Evolutionary conservation across 2,888 invertebrate genomes (phyloP).

Genomic region (Nephrotoma guestfalica): DNA sequence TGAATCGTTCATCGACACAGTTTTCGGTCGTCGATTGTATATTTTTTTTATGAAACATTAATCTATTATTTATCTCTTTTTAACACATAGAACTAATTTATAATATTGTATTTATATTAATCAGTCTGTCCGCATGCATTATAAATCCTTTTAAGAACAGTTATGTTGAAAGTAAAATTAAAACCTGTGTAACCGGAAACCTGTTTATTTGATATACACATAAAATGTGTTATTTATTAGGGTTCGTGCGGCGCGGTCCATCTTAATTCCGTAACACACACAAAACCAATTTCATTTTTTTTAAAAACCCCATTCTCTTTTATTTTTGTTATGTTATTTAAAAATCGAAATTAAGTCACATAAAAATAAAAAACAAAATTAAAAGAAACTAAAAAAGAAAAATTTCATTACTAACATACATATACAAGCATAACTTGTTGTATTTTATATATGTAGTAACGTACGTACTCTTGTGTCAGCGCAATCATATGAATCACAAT

Average conservation of each 20-base stretch:
- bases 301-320: not conserved
- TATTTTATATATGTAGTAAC: not conserved
- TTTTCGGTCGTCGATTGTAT: conserved; percentile 8
- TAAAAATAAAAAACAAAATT: not conserved
- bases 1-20: conserved; percentile 18
- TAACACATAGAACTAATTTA: not conserved
- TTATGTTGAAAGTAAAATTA: not conserved
- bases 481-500: not conserved
- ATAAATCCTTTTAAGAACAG: not conserved
- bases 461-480: not conserved
- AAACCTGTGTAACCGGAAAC: not conserved
- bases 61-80: conserved; percentile 3
- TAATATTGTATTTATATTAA: not conserved
- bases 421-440: not conserved
- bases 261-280: not conserved
- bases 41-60: not conserved
- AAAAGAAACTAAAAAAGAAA: not conserved
- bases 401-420: not conserved
- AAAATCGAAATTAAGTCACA: not conserved
- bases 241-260: not conserved
- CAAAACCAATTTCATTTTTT: not conserved
- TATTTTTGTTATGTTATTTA: not conserved
- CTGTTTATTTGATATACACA: not conserved
- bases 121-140: not conserved
- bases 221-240: not conserved